Base-by-base conservation (phyloP, 2,113 vertebrate genomes). In the Etia nguti region DNA sequence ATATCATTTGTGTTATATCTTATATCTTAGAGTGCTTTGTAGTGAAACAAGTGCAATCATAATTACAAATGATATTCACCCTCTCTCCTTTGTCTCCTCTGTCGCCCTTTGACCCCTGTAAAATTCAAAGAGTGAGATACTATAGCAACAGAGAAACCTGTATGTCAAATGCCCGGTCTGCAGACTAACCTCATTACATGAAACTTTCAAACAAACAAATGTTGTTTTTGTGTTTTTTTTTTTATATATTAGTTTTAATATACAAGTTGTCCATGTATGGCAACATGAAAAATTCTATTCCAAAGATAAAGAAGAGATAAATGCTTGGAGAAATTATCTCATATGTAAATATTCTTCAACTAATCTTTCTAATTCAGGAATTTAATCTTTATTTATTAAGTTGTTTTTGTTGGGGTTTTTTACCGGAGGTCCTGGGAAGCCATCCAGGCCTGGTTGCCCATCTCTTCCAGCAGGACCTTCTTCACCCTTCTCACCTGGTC, bases 91-190 rank as follows among this genome's bases (percentile, higher is more conserved):
- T 90, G 60, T 93, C 95, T 12, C 99, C 99, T 38, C 46, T 92
- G 3, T 97, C 96, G 22, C 98, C 99, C 85, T 97, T 98, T 11
- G 93, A 93, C 65, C 99, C 99, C 99, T 99, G 87, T 41, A 86
- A 50, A 54, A 92, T 95, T 41, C 62, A 41, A 81, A 16, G 79
- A 84, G 4, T 75, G 1, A 75, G 12, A 73, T 16, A 38, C 1
- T 2, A 70, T 4, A 38, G 31, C 9, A 79, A 55, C 46, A 4
- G 15, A 26, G 26, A 46, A 81, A 70, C 13, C 15, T 20, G 20
- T 13, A 7, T 57, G 36, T 26, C 24, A 29, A 73, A 48, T 12
- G 9, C 46, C 41, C 1, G 15, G 15, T 48, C 26, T 5, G 11
- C 41, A 79, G 34, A 56, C 13, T 43, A 56, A 77, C 10, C 10